phyloP scores from a whole-genome alignment of 2,888 invertebrate genomes.

The Allophyes oxyacanthae region DNA sequence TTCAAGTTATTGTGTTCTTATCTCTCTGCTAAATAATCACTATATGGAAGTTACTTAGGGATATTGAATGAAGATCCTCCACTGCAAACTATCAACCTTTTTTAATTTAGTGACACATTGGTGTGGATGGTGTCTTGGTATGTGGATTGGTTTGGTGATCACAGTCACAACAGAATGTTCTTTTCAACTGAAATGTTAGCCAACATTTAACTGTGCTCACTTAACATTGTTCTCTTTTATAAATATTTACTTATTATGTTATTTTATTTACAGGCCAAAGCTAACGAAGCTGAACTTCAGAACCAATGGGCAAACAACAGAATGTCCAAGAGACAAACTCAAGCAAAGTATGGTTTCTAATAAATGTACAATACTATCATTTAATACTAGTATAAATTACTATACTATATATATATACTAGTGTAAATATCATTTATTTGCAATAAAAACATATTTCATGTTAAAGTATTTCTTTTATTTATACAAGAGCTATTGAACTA shows the following conservation, averaged over 20 bases:
- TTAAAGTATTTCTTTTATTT: slow-evolving; percentile 47
- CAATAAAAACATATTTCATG: slow-evolving; percentile 30
- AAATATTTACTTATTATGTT: not conserved
- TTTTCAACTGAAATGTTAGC: too few species aligned
- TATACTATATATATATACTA: too few species aligned
- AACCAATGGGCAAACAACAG: slow-evolving; percentile 98
- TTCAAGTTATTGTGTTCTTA: not conserved
- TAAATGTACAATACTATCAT: slow-evolving; percentile 8
- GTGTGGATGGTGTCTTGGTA: too few species aligned
- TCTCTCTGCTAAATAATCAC: too few species aligned
- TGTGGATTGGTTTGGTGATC: too few species aligned
- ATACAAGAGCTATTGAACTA: slow-evolving; percentile 42
- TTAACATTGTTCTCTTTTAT: not conserved
- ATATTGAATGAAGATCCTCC: too few species aligned
- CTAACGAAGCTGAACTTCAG: slow-evolving; percentile 97
- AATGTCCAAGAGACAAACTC: slow-evolving; percentile 95
- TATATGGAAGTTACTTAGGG: too few species aligned
- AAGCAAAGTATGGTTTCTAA: slow-evolving; percentile 98
- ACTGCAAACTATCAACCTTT: too few species aligned
- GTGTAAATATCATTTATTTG: slow-evolving; percentile 30
- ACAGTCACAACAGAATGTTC: too few species aligned
- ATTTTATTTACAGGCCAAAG: slow-evolving; percentile 93
- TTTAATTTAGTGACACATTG: too few species aligned
- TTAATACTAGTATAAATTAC: slow-evolving; percentile 3
- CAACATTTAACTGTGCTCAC: too few species aligned